Percentiles rank a stretch among this genome's conserved stretches.
Conservation (phyloP, 2,797 vertebrate species). For the Prunella strophiata region DNA sequence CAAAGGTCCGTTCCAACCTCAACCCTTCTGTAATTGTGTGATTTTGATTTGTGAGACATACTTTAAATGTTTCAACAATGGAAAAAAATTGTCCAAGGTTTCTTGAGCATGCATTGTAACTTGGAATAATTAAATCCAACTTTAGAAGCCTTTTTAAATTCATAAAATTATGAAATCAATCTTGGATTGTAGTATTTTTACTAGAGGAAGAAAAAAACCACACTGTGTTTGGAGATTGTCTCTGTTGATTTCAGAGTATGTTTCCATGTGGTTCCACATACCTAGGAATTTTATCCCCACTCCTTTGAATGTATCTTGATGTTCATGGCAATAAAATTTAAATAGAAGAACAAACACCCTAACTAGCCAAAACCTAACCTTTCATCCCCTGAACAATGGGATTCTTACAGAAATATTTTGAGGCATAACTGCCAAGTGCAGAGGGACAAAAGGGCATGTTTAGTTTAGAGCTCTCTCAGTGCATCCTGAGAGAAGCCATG, state of each 20-base stretch:
- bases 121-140: background rate
- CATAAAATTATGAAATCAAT: background rate
- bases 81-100: background rate
- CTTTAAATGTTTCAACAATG: background rate
- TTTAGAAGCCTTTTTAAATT: background rate
- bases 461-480: background rate
- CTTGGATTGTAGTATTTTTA: background rate
- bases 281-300: background rate
- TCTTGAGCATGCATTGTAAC: background rate
- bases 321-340: background rate
- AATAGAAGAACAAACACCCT: background rate
- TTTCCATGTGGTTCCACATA: background rate
- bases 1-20: fast-evolving
- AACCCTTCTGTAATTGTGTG: background rate
- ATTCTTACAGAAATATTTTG: background rate
- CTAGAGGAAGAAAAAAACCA: background rate
- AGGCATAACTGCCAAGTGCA: background rate
- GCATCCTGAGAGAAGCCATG: background rate
- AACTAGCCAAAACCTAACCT: background rate
- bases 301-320: background rate
- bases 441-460: background rate
- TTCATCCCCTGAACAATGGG: background rate
- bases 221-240: background rate
- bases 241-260: background rate
- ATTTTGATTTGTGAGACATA: background rate